phyloP scores from a whole-genome alignment of 2,797 vertebrate species.

The Gymnoscopelus microlampas region DNA sequence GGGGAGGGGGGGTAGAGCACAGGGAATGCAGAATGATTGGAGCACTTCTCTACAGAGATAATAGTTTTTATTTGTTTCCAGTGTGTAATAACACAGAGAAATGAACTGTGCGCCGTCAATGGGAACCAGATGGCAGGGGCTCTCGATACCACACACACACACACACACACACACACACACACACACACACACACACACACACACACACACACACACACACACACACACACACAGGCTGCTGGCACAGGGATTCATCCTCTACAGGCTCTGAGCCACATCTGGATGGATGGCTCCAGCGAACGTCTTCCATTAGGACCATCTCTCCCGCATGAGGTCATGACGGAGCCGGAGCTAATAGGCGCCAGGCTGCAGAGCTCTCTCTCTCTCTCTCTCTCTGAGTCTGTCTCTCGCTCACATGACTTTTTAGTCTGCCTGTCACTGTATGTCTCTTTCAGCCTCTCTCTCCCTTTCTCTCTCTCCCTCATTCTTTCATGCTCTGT shows the following conservation, averaged over 20 bases:
- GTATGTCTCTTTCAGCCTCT: conserved; percentile 1
- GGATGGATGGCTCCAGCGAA: conserved; percentile 70
- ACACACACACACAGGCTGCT: conserved; percentile 68
- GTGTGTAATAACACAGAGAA: conserved; percentile 71
- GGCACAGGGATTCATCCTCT: conserved; percentile 64
- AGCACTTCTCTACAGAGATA: conserved; percentile 57
- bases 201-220: no score
- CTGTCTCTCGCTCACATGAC: neutral
- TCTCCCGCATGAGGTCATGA: conserved; percentile 74
- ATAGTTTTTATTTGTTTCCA: conserved; percentile 77
- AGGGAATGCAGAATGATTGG: conserved; percentile 14
- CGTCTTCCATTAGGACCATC: conserved; percentile 65
- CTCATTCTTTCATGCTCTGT: neutral
- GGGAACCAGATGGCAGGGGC: conserved; percentile 77
- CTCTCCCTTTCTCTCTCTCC: conserved; percentile 15
- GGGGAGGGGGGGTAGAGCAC: neutral
- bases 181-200: no score
- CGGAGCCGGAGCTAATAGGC: conserved; percentile 57
- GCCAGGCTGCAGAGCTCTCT: conserved; percentile 53
- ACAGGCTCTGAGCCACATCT: conserved; percentile 75
- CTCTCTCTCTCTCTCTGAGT: conserved; percentile 2
- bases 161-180: no score
- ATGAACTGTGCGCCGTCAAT: conserved; percentile 68
- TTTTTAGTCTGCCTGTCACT: no score
- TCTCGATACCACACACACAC: conserved; percentile 75